These are phyloP conservation scores for Tenrec ecaudatus DNA, from an alignment of 2,113 vertebrate genomes.

Conservation along the genomic window DNA sequence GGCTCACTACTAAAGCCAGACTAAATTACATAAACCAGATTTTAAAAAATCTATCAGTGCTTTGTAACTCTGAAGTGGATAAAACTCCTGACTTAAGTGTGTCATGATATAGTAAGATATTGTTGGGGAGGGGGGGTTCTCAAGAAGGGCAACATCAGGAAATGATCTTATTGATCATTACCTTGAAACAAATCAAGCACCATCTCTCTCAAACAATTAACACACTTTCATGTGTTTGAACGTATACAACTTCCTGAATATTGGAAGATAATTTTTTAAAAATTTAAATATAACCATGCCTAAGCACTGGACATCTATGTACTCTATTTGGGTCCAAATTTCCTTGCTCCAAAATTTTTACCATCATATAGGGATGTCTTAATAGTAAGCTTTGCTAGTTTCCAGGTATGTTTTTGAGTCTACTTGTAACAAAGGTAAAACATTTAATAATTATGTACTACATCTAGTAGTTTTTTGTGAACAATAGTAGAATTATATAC, in stretches of 20 bases:
- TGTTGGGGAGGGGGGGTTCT: not conserved
- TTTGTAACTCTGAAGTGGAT: slow-evolving; percentile 39
- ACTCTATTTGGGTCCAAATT: not conserved
- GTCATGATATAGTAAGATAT: not conserved
- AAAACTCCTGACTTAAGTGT: slow-evolving; percentile 21
- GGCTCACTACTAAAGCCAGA: slow-evolving; percentile 32
- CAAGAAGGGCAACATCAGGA: not conserved
- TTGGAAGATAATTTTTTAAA: not conserved
- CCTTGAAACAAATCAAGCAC: slow-evolving; percentile 13
- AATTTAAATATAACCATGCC: no score
- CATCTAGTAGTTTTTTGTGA: not conserved
- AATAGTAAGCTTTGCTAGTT: not conserved
- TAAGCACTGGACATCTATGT: no score
- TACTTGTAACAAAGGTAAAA: slow-evolving; percentile 6
- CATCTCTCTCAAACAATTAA: not conserved
- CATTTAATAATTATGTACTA: not conserved
- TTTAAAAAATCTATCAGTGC: not conserved
- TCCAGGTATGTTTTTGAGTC: not conserved
- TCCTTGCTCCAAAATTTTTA: not conserved
- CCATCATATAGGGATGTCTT: not conserved
- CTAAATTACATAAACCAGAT: not conserved
- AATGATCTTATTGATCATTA: not conserved
- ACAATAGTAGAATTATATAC: not conserved
- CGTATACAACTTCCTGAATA: not conserved
- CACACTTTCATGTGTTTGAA: slow-evolving; percentile 1